Evolutionary conservation across 2,888 invertebrate genomes (phyloP).

Genomic region (Perizoma flavofasciatum): DNA sequence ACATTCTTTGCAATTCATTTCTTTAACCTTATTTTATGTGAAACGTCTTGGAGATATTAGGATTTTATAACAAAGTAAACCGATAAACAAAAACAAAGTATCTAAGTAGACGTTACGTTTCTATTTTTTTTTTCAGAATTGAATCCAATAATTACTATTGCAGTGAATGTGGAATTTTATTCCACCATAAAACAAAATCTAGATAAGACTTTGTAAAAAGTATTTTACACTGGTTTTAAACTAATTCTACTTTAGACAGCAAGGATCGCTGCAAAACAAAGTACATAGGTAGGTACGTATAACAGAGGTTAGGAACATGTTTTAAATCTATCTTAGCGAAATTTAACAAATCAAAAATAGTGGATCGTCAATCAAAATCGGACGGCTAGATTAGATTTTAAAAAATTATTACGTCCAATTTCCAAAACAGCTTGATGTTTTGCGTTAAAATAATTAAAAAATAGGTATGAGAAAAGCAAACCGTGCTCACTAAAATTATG

Average conservation of each 20-base stretch:
- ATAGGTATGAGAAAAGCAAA: slow-evolving; percentile 76
- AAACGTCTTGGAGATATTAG: slow-evolving; percentile 1
- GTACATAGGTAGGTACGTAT: slow-evolving; percentile 47
- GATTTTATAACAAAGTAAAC: neutral
- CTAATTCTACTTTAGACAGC: slow-evolving; percentile 44
- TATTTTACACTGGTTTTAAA: slow-evolving; percentile 41
- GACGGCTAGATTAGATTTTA: slow-evolving; percentile 68
- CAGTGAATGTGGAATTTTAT: slow-evolving; percentile 61
- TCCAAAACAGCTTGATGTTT: slow-evolving; percentile 39
- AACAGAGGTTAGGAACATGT: slow-evolving; percentile 67
- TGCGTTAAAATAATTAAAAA: slow-evolving; percentile 65
- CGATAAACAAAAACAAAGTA: too few species aligned
- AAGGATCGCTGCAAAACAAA: slow-evolving; percentile 51
- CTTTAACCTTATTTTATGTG: neutral
- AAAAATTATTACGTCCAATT: slow-evolving; percentile 39
- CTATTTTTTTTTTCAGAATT: too few species aligned
- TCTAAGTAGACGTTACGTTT: too few species aligned
- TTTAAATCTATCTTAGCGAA: slow-evolving; percentile 42
- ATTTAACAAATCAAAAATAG: slow-evolving; percentile 37
- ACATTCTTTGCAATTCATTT: slow-evolving; percentile 1
- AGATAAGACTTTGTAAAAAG: slow-evolving; percentile 45
- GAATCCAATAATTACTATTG: slow-evolving; percentile 19
- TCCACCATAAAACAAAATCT: slow-evolving; percentile 50
- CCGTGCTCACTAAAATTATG: slow-evolving; percentile 80
- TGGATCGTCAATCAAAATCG: slow-evolving; percentile 49